Base-by-base conservation (phyloP, 2,888 invertebrate species). In the Limenitis camilla region DNA sequence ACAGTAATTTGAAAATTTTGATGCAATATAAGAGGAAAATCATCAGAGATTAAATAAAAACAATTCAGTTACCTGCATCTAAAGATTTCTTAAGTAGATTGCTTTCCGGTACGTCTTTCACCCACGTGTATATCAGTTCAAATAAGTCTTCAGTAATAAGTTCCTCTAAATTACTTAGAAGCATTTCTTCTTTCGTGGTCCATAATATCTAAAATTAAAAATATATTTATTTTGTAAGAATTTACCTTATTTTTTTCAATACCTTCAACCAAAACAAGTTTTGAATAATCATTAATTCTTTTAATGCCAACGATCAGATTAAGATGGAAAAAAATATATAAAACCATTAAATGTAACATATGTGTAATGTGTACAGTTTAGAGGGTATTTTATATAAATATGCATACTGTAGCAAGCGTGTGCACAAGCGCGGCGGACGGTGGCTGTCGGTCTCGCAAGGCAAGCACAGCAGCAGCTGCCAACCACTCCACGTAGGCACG, bases 31-130 rank as follows among this genome's bases (percentile, higher is more conserved):
- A n/a, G n/a, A n/a, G n/a, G n/a, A n/a, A n/a, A n/a, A n/a, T n/a
- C n/a, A n/a, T n/a, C n/a, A n/a, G n/a, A n/a, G n/a, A n/a, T n/a
- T n/a, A n/a, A n/a, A n/a, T n/a, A n/a, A n/a, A n/a, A n/a, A n/a
- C n/a, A n/a, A n/a, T n/a, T n/a, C n/a, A n/a, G 76, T 75, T 63
- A 87, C 87, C 78, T 49, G 94, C 91, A 78, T 97, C 96, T n/a
- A 97, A 90, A 0, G 96, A 91, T 66, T 92, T 91, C 79, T 96
- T 96, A 46, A 96, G 83, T 1, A 93, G 91, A 49, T 92, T 91
- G 51, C 91, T 90, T 39, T 91, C 90, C 11, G 91, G 90, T 41
- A 94, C 85, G n/a, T 89, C 87, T 49, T 91, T 86, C 19, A 94
- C 92, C 93, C 96, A 95, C 47, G 91, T 90, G 74, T 93, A 94